phyloP scores from a whole-genome alignment of 1,140 invertebrate species.

The Drosophila asahinai region DNA sequence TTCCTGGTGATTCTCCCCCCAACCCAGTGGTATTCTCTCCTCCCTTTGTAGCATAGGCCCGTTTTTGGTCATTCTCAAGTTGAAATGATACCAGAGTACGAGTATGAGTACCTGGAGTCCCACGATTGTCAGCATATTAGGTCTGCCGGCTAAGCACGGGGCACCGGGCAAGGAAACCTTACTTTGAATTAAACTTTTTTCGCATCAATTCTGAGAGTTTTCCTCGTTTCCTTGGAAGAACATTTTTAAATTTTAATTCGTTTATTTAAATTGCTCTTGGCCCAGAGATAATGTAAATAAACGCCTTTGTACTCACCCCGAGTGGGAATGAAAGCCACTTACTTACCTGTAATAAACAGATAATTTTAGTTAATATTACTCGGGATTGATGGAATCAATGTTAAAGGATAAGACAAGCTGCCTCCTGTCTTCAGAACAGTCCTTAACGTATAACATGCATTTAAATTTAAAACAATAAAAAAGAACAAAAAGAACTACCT shows the following conservation, averaged over 20 bases:
- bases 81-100: constrained; percentile 63
- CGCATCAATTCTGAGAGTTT: constrained; percentile 49
- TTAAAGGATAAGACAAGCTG: background rate
- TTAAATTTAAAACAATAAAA: too few relatives aligned
- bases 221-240: constrained; percentile 45
- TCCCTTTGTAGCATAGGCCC: constrained; percentile 48
- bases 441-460: too few relatives aligned
- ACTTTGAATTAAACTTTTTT: constrained; percentile 59
- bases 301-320: constrained; percentile 17
- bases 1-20: constrained; percentile 28
- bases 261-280: constrained; percentile 69
- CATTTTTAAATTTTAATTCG: constrained; percentile 62
- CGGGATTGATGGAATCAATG: constrained; percentile 5
- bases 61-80: constrained; percentile 75
- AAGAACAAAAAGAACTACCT: too few relatives aligned
- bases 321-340: constrained; percentile 42
- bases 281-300: constrained; percentile 55
- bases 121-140: constrained; percentile 80
- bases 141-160: constrained; percentile 22
- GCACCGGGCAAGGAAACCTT: constrained; percentile 14
- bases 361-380: constrained; percentile 13
- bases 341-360: constrained; percentile 66
- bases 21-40: background rate
- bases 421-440: too few relatives aligned
- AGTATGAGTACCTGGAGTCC: constrained; percentile 61